phyloP scores from a whole-genome alignment of 2,113 vertebrate genomes.

The Catharus fuscescens region DNA sequence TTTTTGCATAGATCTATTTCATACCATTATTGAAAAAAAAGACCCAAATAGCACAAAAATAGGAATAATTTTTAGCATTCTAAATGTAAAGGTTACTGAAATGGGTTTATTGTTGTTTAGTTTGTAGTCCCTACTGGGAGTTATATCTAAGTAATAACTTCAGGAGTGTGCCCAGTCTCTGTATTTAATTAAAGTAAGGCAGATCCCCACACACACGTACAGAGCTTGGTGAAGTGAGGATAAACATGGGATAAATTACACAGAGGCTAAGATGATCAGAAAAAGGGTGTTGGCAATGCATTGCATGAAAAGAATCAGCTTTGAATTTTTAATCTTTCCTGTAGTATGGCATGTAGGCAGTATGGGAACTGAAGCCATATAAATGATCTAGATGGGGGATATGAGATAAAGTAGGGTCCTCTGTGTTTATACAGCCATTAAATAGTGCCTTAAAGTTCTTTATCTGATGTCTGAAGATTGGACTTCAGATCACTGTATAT shows the following conservation, averaged over 20 bases:
- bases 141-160: constrained; percentile 40
- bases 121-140: constrained; percentile 2
- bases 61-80: not conserved
- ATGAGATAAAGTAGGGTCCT: constrained; percentile 35
- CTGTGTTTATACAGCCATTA: constrained; percentile 55
- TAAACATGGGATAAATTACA: constrained; percentile 44
- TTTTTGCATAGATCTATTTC: not conserved
- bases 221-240: constrained; percentile 20
- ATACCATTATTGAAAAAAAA: not conserved
- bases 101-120: not conserved
- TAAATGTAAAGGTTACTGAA: not conserved
- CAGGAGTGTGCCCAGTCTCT: constrained; percentile 25
- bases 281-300: not conserved
- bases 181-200: constrained; percentile 55
- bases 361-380: constrained; percentile 30
- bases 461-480: constrained; percentile 62
- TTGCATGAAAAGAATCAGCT: not conserved
- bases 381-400: not conserved
- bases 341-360: not conserved
- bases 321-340: constrained; percentile 30
- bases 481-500: constrained; percentile 27
- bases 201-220: not conserved
- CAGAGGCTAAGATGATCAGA: constrained; percentile 9
- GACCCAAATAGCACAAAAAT: not conserved
- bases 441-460: constrained; percentile 50